phyloP scores from a whole-genome alignment of 2,888 invertebrate genomes.

The Taphrorychus bicolor region DNA sequence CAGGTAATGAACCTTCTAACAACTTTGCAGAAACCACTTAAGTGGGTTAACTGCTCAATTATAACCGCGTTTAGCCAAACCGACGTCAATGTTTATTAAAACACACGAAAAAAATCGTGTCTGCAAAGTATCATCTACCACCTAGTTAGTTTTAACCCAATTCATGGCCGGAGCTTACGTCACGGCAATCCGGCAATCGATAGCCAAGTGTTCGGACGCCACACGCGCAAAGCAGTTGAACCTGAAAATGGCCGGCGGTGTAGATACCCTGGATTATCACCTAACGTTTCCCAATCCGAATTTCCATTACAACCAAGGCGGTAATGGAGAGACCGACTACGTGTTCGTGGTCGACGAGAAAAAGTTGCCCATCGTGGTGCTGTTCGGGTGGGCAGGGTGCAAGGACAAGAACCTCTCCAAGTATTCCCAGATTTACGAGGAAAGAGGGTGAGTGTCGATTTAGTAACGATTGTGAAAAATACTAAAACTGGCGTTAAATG shows the following conservation, averaged over 20 bases:
- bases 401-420: constrained; percentile 79
- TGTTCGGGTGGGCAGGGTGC: constrained; percentile 84
- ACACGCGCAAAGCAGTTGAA: constrained; percentile 21
- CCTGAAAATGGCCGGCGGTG: constrained; percentile 52
- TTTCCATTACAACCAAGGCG: constrained; percentile 56
- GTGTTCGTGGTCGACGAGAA: constrained; percentile 67
- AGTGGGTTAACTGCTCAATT: no score
- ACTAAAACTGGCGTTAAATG: no score
- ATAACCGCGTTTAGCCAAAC: no score
- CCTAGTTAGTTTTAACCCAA: constrained; percentile 7
- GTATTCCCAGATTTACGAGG: constrained; percentile 80
- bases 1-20: no score
- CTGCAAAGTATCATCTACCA: neutral
- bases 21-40: no score
- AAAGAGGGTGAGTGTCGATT: constrained; percentile 67
- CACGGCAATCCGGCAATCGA: constrained; percentile 19
- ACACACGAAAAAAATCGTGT: no score
- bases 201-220: constrained; percentile 4
- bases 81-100: no score
- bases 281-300: constrained; percentile 68
- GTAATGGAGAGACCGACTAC: constrained; percentile 61
- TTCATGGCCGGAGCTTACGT: constrained; percentile 23
- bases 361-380: constrained; percentile 61
- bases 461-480: no score
- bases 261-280: constrained; percentile 67